These are phyloP conservation scores for Trematomus bernacchii DNA, from an alignment of 2,797 vertebrate genomes.

Conservation along the genomic window DNA sequence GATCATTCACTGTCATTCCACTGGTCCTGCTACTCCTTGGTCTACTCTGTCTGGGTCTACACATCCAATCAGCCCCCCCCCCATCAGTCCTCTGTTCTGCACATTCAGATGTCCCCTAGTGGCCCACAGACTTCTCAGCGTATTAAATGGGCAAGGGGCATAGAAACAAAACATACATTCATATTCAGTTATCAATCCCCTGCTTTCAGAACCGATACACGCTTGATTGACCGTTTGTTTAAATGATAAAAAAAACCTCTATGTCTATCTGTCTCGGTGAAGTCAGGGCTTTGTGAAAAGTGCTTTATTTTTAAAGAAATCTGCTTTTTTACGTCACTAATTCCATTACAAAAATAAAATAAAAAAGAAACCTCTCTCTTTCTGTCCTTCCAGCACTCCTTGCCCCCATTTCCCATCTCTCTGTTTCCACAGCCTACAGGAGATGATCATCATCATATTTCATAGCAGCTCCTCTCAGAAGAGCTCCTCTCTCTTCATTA, in stretches of 20 bases:
- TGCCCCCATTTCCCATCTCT: slow-evolving; percentile 25
- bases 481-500: slow-evolving; percentile 58
- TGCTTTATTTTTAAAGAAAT: slow-evolving; percentile 2
- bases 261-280: background rate
- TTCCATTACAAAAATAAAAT: slow-evolving; percentile 22
- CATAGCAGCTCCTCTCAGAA: slow-evolving; percentile 35
- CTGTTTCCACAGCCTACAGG: slow-evolving; percentile 9
- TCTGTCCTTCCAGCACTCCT: background rate
- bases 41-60: slow-evolving; percentile 12
- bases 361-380: background rate
- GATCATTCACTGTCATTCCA: background rate
- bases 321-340: slow-evolving; percentile 14
- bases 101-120: slow-evolving; percentile 25
- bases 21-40: background rate
- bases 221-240: background rate
- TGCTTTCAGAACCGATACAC: background rate
- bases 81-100: slow-evolving; percentile 27
- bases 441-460: slow-evolving; percentile 54
- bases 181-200: background rate
- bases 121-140: slow-evolving; percentile 12
- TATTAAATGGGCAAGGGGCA: background rate
- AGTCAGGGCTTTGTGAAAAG: background rate
- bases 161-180: background rate
- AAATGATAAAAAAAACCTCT: background rate
- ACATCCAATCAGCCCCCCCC: slow-evolving; percentile 29